Evolutionary conservation across 2,888 invertebrate species (phyloP), one percentile per base, ranked within the genome.

Genomic region (Pristionchus maxplancki): DNA sequence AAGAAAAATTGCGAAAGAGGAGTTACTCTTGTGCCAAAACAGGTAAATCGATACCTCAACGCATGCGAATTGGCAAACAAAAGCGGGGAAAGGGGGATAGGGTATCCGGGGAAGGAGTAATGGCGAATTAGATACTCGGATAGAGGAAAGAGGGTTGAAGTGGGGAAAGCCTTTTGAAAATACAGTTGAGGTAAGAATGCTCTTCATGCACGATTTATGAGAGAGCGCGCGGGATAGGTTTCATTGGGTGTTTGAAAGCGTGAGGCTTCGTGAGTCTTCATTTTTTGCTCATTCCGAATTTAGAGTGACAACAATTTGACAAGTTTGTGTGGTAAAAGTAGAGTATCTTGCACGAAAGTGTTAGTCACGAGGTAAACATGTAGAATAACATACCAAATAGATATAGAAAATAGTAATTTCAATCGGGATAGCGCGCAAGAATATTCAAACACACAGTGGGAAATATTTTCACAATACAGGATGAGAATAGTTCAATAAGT

Each of bases 91-190:
- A 71, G 64, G 64, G 17, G 37, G 71, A 37, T 71, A 37, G 71
- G 71, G 37, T 71, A 37, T 37, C 71, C 71, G 37, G 71, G 37
- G 37, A 71, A 71, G 37, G 71, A 71, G 37, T 71, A 71, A 34
- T 71, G 24, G 64, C 31, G 64, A 67, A 31, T 67, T 31, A n/a
- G n/a, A n/a, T n/a, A n/a, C n/a, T n/a, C n/a, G n/a, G 20, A 58
- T 20, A 15, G 58, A 17, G 15, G 28, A 64, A 64, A 64, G 64
- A 64, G 64, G n/a, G n/a, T n/a, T n/a, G n/a, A n/a, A 58, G 58
- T 20, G 17, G 24, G 28, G 28, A 13, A 64, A 6, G 8, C 53
- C 53, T 58, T 24, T 15, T 20, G 53, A 58, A 58, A 58, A 58
- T 58, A 24, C 24, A 15, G 24, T 17, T 24, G 4, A 20, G 53